A percentile compares a stretch with the other conserved stretches of the same genome.
Evolutionary conservation across 2,113 vertebrate genomes (phyloP).

Genomic region (Plotosus lineatus): DNA sequence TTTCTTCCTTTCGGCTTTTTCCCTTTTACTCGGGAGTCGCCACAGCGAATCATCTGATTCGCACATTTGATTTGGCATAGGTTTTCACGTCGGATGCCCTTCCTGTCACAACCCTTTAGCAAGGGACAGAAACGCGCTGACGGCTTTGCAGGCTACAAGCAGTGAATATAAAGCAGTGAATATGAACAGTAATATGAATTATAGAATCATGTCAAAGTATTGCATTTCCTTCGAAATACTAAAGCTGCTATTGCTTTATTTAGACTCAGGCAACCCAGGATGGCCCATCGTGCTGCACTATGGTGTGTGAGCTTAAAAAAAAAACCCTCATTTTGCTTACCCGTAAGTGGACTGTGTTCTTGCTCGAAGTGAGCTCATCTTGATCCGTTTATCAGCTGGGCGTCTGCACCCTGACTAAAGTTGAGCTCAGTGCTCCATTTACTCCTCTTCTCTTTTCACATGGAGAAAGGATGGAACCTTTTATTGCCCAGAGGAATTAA

Average conservation of each 20-base stretch:
- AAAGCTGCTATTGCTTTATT: not conserved
- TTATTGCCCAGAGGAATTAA: slow-evolving; percentile 58
- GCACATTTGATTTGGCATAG: too few relatives aligned
- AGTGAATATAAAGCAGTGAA: too few relatives aligned
- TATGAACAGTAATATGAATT: not conserved
- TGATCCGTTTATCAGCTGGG: slow-evolving; percentile 35
- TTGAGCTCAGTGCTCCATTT: not conserved
- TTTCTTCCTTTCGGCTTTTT: too few relatives aligned
- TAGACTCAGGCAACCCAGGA: not conserved
- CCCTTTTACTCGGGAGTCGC: too few relatives aligned
- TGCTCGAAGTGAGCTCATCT: slow-evolving; percentile 52
- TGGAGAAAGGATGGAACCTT: slow-evolving; percentile 55
- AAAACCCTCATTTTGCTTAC: not conserved
- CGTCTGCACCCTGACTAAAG: slow-evolving; percentile 20
- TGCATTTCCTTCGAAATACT: not conserved
- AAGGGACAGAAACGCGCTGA: too few relatives aligned
- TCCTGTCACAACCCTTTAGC: too few relatives aligned
- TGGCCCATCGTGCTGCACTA: too few relatives aligned
- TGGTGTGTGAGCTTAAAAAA: too few relatives aligned
- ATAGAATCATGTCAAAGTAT: not conserved
- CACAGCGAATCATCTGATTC: too few relatives aligned
- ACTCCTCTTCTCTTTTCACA: not conserved
- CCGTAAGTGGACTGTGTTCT: slow-evolving; percentile 33
- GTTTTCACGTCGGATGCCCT: too few relatives aligned
- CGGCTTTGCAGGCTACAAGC: too few relatives aligned